Evolutionary conservation across 2,797 vertebrate species (phyloP).

Genomic region (Poecilia wingei): DNA sequence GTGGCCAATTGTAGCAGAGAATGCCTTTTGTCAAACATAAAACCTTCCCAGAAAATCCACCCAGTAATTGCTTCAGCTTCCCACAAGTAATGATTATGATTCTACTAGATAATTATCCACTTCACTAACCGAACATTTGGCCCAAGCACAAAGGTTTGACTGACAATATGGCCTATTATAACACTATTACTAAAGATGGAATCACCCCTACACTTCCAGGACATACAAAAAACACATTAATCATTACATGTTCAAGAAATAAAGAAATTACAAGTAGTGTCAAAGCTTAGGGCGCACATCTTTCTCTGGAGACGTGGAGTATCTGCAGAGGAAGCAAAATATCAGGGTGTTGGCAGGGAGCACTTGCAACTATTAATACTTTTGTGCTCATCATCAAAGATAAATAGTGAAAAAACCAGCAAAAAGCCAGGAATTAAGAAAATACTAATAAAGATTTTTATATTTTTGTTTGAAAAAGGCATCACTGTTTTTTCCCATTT

Average conservation of each 20-base stretch:
- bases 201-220: background rate
- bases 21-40: background rate
- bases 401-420: background rate
- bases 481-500: background rate
- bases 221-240: background rate
- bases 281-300: background rate
- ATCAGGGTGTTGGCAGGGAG: background rate
- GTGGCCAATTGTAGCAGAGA: background rate
- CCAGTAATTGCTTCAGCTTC: background rate
- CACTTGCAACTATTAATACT: background rate
- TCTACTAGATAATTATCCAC: background rate
- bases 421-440: background rate
- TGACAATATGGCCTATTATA: background rate
- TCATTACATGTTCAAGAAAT: background rate
- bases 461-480: background rate
- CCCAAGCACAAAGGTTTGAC: background rate
- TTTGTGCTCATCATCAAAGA: background rate
- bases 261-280: background rate
- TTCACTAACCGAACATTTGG: background rate
- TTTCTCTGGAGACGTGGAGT: background rate
- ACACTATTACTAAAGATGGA: background rate
- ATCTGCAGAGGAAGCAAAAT: background rate
- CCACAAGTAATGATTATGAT: background rate
- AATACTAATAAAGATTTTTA: background rate
- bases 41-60: background rate